Base-by-base conservation (phyloP, 92 coral and sea anemone species). In the Paragorgia papillata region DNA sequence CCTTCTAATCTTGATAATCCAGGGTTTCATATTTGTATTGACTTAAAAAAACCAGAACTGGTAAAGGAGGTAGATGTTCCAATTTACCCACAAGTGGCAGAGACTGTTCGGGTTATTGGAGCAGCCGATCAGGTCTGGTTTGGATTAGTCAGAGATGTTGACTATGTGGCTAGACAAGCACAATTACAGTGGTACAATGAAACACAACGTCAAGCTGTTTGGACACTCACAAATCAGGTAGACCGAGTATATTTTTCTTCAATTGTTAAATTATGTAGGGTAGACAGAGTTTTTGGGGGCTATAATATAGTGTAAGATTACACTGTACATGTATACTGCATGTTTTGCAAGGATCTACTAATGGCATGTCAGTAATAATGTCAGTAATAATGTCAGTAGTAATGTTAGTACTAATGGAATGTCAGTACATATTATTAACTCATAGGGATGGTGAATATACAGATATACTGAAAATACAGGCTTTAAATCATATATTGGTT, bases 211-310 rank as follows among this genome's bases (percentile, higher is more conserved):
- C n/a, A n/a, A n/a, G n/a, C n/a, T n/a, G n/a, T n/a, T n/a, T n/a
- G n/a, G n/a, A n/a, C n/a, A n/a, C n/a, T n/a, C 55, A 57, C 78
- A 5, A 53, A 60, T 22, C 64, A 81, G 17, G 84, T 68, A 74
- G 89, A 77, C 78, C 68, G 19, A 13, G 80, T 88, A 21, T 17
- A n/a, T 49, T 88, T 70, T 79, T 57, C 32, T 21, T 82, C 87
- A 2, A 64, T 86, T 41, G 37, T 86, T 55, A 70, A 51, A 12
- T 0, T 34, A 40, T 59, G 76, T 34, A 59, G 51, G 63, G 82
- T 67, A 18, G 74, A 51, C 37, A 82, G 90, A 28, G 84, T 73
- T 26, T 78, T 82, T 50, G 90, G 86, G 90, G 90, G 10, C n/a
- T 69, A 37, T 51, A 82, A 48, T 43, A 62, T 82, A 62, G 39